These are phyloP conservation scores for Rhopalosiphum padi DNA, from an alignment of 1,140 invertebrate species.

Conservation along the genomic window DNA sequence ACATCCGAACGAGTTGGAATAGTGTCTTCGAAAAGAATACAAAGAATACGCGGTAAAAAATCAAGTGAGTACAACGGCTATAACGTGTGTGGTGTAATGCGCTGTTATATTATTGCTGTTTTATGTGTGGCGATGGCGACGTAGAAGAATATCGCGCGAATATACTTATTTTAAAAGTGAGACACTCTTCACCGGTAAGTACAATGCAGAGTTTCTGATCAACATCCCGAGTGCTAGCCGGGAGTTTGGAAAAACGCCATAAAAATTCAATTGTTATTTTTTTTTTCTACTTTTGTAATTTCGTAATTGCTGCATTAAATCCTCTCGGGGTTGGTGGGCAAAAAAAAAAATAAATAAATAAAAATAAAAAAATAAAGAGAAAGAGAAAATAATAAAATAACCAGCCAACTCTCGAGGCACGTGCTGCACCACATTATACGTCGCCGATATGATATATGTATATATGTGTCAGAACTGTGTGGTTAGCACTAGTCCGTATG, in stretches of 20 bases:
- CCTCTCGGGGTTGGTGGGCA: not conserved
- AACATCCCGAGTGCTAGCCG: not conserved
- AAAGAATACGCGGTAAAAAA: no score
- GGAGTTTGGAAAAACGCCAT: not conserved
- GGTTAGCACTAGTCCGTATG: not conserved
- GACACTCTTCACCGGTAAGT: not conserved
- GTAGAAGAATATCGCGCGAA: not conserved
- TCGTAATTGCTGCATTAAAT: not conserved
- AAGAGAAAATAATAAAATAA: not conserved
- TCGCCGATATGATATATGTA: not conserved
- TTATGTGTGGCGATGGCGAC: not conserved
- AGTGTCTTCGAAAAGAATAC: no score
- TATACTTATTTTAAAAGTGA: not conserved
- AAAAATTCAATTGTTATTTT: constrained; percentile 1
- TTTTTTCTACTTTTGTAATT: not conserved
- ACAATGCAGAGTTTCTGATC: not conserved
- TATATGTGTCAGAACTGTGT: not conserved
- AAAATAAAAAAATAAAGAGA: not conserved
- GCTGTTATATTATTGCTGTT: not conserved
- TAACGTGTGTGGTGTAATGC: no score
- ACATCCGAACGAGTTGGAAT: not conserved
- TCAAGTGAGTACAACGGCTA: no score
- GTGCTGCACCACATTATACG: not conserved
- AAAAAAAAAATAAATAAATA: no score
- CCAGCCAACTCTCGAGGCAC: not conserved